Conservation (phyloP, 2,888 invertebrate genomes). For the Synanthedon myopaeformis region DNA sequence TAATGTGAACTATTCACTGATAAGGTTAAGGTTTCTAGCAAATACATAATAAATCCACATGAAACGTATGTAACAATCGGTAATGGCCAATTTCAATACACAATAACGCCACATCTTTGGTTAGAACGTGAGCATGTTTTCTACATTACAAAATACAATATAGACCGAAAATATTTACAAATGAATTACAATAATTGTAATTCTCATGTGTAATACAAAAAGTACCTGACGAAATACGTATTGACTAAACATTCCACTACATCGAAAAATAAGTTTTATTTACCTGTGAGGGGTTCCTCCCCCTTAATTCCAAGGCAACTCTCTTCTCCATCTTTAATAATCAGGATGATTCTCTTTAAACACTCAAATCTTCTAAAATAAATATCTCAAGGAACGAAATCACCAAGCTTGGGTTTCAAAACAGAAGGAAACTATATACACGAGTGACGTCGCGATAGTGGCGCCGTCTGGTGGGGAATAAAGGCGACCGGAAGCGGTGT, state of each 20-base stretch:
- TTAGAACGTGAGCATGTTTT: constrained; percentile 21
- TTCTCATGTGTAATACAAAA: constrained; percentile 31
- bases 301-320: constrained; percentile 94
- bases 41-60: constrained; percentile 35
- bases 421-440: constrained; percentile 71
- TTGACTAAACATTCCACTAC: constrained; percentile 68
- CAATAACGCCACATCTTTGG: constrained; percentile 57
- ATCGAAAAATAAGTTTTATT: constrained; percentile 57
- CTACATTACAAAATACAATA: not conserved
- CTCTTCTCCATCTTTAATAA: constrained; percentile 87
- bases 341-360: constrained; percentile 34
- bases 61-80: constrained; percentile 65
- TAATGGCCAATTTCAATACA: constrained; percentile 62
- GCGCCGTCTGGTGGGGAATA: constrained; percentile 54
- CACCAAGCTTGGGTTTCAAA: constrained; percentile 71
- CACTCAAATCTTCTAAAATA: constrained; percentile 41
- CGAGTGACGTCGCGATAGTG: constrained; percentile 61
- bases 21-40: not conserved
- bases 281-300: constrained; percentile 91
- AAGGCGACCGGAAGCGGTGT: constrained; percentile 38
- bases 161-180: constrained; percentile 10
- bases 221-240: constrained; percentile 60
- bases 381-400: constrained; percentile 56
- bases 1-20: too few species aligned
- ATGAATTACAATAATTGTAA: constrained; percentile 17